These are phyloP conservation scores for Aphaenogaster rudis DNA, from an alignment of 1,140 invertebrate species.

Conservation along the genomic window DNA sequence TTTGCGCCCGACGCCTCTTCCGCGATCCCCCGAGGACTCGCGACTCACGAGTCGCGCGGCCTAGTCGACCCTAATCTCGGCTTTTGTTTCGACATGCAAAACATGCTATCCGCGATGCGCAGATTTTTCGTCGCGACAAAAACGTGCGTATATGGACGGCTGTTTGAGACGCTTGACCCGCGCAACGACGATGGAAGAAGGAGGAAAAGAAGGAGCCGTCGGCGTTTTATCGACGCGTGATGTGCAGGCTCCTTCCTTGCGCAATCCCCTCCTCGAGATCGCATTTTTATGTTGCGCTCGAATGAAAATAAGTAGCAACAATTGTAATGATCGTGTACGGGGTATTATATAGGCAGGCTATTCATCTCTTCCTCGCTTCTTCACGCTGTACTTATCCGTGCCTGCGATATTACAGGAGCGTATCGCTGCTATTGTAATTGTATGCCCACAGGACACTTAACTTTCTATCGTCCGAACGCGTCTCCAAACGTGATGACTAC, in stretches of 20 bases:
- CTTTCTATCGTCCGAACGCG: slow-evolving; percentile 65
- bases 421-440: slow-evolving; percentile 61
- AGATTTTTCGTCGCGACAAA: slow-evolving; percentile 36
- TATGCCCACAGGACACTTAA: slow-evolving; percentile 47
- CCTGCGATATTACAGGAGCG: slow-evolving; percentile 46
- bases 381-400: slow-evolving; percentile 2
- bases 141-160: background rate
- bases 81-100: slow-evolving; percentile 57
- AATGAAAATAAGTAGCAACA: slow-evolving; percentile 55
- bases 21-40: background rate
- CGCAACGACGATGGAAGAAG: background rate
- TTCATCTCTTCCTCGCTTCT: slow-evolving; percentile 35
- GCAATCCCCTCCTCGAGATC: slow-evolving; percentile 2
- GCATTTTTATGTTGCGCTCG: slow-evolving; percentile 17
- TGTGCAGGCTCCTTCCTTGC: slow-evolving; percentile 20
- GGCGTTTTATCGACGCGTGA: slow-evolving; percentile 30
- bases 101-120: slow-evolving; percentile 48
- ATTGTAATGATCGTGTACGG: slow-evolving; percentile 48
- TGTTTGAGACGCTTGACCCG: slow-evolving; percentile 34
- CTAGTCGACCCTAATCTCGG: slow-evolving; percentile 16
- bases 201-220: background rate
- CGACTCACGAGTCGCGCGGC: background rate
- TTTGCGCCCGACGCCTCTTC: background rate
- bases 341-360: slow-evolving; percentile 1
- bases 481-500: slow-evolving; percentile 59